Evolutionary conservation across 92 coral and sea anemone species (phyloP).

Genomic region (Epizoanthus fatuus): DNA sequence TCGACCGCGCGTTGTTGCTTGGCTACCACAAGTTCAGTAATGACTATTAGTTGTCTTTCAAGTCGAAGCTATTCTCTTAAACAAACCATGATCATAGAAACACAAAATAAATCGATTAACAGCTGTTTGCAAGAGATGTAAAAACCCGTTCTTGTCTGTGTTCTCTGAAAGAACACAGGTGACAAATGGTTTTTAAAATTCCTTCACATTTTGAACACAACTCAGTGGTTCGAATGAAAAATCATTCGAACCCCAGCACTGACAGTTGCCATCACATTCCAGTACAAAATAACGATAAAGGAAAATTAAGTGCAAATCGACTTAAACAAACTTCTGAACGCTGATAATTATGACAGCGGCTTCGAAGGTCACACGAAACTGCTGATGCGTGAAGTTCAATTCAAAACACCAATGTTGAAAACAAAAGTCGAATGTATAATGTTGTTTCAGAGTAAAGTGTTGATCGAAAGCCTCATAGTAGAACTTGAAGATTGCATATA

Average conservation of each 20-base stretch:
- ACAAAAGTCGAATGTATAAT: too few relatives aligned
- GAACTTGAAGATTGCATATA: too few relatives aligned
- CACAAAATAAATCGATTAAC: constrained; percentile 32
- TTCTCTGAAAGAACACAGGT: constrained; percentile 2
- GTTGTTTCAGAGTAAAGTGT: too few relatives aligned
- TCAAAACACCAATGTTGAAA: too few relatives aligned
- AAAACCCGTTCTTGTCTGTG: constrained; percentile 36
- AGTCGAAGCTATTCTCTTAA: constrained; percentile 16
- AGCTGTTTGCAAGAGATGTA: constrained; percentile 30
- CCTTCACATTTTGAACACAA: constrained; percentile 30
- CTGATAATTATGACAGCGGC: too few relatives aligned
- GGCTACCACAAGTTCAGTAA: constrained; percentile 8
- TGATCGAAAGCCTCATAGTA: too few relatives aligned
- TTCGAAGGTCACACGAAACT: too few relatives aligned
- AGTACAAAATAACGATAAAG: not conserved
- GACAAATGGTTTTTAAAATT: constrained; percentile 6
- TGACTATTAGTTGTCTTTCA: constrained; percentile 9
- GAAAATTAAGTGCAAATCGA: not conserved
- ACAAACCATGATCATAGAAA: constrained; percentile 29
- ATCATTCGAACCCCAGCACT: not conserved
- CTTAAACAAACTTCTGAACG: not conserved
- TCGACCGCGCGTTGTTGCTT: constrained; percentile 15
- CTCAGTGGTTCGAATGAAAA: not conserved
- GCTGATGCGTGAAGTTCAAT: too few relatives aligned
- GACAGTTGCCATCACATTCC: not conserved